Conservation (phyloP, 2,888 invertebrate species). For the Rambutsinella grinnellia region DNA sequence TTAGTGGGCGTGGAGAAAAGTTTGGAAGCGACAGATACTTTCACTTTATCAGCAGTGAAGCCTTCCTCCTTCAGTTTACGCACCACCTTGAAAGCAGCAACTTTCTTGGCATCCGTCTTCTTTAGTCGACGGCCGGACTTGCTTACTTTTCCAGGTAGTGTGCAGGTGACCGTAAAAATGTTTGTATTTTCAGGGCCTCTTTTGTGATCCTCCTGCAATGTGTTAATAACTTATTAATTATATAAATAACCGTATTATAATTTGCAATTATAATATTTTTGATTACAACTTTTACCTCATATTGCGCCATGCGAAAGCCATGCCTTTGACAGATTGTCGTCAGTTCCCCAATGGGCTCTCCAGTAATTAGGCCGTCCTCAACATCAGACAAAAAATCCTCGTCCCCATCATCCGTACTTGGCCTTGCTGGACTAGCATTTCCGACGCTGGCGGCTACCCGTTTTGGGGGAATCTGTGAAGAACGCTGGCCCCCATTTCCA, state of each 20-base stretch:
- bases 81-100: slow-evolving; percentile 7
- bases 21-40: no score
- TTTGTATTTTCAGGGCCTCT: background rate
- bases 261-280: no score
- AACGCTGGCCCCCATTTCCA: no score
- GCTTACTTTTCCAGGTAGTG: background rate
- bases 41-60: background rate
- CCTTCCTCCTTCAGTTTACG: slow-evolving; percentile 8
- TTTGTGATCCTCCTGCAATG: background rate
- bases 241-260: no score
- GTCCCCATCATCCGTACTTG: background rate
- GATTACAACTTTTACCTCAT: background rate
- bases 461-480: no score
- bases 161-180: slow-evolving; percentile 13
- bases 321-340: background rate
- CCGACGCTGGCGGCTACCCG: no score
- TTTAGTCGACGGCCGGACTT: background rate
- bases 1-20: background rate
- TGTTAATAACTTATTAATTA: no score
- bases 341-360: slow-evolving; percentile 1
- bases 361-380: background rate
- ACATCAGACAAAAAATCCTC: background rate
- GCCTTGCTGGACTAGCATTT: background rate
- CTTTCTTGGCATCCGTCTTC: slow-evolving; percentile 24
- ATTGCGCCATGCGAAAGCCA: background rate